These are phyloP conservation scores for Lagenorhynchus albirostris DNA, from an alignment of 2,113 vertebrate genomes.

Conservation along the genomic window DNA sequence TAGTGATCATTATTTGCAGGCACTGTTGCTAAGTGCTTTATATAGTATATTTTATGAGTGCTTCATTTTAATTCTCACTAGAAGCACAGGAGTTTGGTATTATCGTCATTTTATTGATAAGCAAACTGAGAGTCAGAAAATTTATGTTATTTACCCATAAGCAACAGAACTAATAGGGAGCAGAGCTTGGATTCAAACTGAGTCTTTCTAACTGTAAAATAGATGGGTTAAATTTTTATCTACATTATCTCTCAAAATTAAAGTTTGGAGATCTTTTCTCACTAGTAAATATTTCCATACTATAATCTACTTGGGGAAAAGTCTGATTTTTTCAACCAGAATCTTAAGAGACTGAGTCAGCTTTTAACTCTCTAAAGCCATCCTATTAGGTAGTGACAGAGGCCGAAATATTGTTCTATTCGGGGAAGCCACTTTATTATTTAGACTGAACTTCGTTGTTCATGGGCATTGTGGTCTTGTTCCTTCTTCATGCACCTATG, in stretches of 20 bases:
- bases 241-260: not conserved
- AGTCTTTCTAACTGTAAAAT: not conserved
- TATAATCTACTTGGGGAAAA: not conserved
- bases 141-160: not conserved
- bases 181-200: not conserved
- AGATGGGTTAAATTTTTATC: not conserved
- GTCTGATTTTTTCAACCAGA: not conserved
- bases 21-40: not conserved
- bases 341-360: not conserved
- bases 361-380: not conserved
- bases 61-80: not conserved
- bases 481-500: not conserved
- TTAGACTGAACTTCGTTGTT: not conserved
- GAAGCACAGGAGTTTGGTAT: not conserved
- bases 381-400: not conserved
- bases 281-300: not conserved
- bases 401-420: not conserved
- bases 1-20: not conserved
- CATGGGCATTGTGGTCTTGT: not conserved
- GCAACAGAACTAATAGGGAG: not conserved
- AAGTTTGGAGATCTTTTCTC: not conserved
- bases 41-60: not conserved
- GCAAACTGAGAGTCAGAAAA: not conserved
- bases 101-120: not conserved
- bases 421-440: not conserved